Evolutionary conservation across 2,888 invertebrate genomes (phyloP).

Genomic region (Beris chalybata): DNA sequence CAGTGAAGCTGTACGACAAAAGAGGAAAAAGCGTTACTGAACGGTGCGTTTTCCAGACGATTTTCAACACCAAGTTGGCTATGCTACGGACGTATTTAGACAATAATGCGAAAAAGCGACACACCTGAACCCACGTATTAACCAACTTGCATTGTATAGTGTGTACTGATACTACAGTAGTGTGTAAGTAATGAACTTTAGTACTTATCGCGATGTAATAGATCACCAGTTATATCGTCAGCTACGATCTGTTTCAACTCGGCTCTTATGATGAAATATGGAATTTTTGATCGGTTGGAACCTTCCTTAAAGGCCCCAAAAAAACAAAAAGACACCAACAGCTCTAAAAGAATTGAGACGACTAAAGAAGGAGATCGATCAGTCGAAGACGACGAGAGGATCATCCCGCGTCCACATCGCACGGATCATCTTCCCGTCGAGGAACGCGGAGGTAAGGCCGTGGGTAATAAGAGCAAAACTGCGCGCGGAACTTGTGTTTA

Average conservation of each 20-base stretch:
- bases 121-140: neutral
- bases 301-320: neutral
- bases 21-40: constrained; percentile 26
- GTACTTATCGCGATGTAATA: neutral
- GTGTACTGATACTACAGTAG: neutral
- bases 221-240: neutral
- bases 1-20: constrained; percentile 17
- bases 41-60: constrained; percentile 31
- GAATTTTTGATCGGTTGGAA: too few species aligned
- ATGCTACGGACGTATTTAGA: constrained; percentile 30
- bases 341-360: neutral
- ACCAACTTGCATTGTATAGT: neutral
- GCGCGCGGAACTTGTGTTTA: constrained; percentile 48
- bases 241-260: too few species aligned
- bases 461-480: constrained; percentile 36
- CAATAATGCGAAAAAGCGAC: constrained; percentile 20
- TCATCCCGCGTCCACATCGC: too few species aligned
- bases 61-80: constrained; percentile 32
- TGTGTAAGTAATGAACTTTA: neutral
- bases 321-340: neutral
- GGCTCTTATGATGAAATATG: too few species aligned
- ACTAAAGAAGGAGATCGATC: neutral
- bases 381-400: too few species aligned
- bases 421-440: too few species aligned
- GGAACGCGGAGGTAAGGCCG: too few species aligned